A percentile compares a stretch with the other conserved stretches of the same genome.
Evolutionary conservation across 2,797 vertebrate species (phyloP).

Genomic region (Parauchenoglanis ngamensis): DNA sequence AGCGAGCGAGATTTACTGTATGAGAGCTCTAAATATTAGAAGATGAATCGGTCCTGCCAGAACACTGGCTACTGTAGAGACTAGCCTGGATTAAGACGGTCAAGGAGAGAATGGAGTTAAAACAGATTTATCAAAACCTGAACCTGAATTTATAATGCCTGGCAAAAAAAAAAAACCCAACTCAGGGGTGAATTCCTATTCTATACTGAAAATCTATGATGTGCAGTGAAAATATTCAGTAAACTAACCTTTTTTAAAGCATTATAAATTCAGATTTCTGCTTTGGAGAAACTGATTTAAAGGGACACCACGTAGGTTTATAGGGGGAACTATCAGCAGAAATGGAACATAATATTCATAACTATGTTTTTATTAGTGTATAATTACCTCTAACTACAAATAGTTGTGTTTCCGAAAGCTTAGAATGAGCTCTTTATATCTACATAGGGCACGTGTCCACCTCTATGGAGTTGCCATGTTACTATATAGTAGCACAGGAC

Average conservation of each 20-base stretch:
- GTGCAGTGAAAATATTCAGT: background rate
- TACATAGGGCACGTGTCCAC: no score
- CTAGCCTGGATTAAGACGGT: background rate
- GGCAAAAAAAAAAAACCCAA: no score
- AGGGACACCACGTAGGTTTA: no score
- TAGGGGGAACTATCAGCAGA: no score
- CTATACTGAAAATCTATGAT: background rate
- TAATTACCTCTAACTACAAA: no score
- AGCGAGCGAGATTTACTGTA: background rate
- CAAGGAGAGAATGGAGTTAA: background rate
- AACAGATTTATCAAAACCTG: background rate
- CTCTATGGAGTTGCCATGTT: no score
- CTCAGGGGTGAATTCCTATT: background rate
- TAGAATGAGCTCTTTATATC: no score
- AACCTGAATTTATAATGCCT: background rate
- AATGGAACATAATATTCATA: no score
- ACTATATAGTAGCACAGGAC: no score
- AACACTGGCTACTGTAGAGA: background rate
- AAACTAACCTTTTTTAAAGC: background rate
- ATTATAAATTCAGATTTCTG: background rate
- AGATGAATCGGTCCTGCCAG: constrained; percentile 1
- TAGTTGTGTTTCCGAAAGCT: no score
- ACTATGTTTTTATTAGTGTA: no score
- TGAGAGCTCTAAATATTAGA: constrained; percentile 6
- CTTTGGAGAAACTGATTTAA: background rate